These are phyloP conservation scores for Tuberolachnus salignus DNA, from an alignment of 2,888 invertebrate genomes.

Conservation along the genomic window DNA sequence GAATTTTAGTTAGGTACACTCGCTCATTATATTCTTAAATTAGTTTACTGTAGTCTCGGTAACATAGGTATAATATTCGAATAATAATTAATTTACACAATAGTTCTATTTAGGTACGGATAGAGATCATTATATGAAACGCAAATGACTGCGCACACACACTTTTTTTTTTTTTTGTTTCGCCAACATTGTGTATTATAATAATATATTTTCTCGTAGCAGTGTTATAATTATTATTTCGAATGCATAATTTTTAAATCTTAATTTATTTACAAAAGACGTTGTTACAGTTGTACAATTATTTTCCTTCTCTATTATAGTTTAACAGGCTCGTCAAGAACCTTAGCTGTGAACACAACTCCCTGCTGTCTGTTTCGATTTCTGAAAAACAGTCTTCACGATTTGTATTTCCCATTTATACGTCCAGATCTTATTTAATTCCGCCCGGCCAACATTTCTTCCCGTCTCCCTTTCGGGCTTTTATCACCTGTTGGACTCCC, in stretches of 20 bases:
- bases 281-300: no score
- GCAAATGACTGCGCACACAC: neutral
- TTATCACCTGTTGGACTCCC: no score
- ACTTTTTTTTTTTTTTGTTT: neutral
- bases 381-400: no score
- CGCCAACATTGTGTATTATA: no score
- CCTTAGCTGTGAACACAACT: no score
- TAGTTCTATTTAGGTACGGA: neutral
- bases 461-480: no score
- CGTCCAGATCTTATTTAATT: no score
- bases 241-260: neutral
- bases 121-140: neutral
- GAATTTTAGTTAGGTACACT: neutral
- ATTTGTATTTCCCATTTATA: no score
- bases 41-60: neutral
- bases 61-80: conserved; percentile 1
- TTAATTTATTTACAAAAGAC: neutral
- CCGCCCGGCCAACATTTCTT: no score
- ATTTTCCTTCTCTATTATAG: no score
- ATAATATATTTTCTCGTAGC: neutral
- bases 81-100: neutral
- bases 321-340: no score
- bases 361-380: no score
- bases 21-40: neutral
- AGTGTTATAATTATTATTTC: neutral